A percentile compares a stretch with the other conserved stretches of the same genome.
Conservation (phyloP, 2,888 invertebrate species). For the Chrysina gloriosa region DNA sequence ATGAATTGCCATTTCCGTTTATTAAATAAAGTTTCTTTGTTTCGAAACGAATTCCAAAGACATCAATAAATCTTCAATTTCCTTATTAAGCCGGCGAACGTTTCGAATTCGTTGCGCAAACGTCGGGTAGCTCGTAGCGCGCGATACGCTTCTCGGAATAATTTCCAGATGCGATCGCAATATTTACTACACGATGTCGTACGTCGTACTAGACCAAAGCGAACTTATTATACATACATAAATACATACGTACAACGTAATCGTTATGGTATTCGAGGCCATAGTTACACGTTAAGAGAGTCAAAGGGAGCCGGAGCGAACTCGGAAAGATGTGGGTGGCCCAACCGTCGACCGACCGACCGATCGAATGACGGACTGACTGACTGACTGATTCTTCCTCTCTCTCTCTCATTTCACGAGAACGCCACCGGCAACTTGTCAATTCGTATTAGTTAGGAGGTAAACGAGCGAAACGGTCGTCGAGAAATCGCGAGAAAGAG, state of each 20-base stretch:
- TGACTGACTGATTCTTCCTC: too few relatives aligned
- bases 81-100: too few relatives aligned
- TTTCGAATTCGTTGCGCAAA: too few relatives aligned
- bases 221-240: constrained; percentile 15
- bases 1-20: too few relatives aligned
- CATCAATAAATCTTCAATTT: too few relatives aligned
- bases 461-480: constrained; percentile 48
- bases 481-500: neutral
- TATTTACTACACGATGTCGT: neutral
- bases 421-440: constrained; percentile 45
- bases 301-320: constrained; percentile 15
- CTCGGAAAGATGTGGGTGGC: constrained; percentile 47
- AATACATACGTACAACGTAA: constrained; percentile 15
- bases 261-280: constrained; percentile 33
- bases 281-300: constrained; percentile 1
- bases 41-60: too few relatives aligned
- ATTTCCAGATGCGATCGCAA: constrained; percentile 13
- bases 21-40: too few relatives aligned
- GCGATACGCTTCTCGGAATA: neutral
- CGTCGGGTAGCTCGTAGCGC: too few relatives aligned
- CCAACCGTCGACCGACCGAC: constrained; percentile 31
- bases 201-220: constrained; percentile 10
- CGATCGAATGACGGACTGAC: constrained; percentile 27
- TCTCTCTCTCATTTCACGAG: constrained; percentile 12
- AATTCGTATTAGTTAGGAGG: constrained; percentile 50